These are phyloP conservation scores for Platyscapa corneri DNA, from an alignment of 1,140 invertebrate species.

Conservation along the genomic window DNA sequence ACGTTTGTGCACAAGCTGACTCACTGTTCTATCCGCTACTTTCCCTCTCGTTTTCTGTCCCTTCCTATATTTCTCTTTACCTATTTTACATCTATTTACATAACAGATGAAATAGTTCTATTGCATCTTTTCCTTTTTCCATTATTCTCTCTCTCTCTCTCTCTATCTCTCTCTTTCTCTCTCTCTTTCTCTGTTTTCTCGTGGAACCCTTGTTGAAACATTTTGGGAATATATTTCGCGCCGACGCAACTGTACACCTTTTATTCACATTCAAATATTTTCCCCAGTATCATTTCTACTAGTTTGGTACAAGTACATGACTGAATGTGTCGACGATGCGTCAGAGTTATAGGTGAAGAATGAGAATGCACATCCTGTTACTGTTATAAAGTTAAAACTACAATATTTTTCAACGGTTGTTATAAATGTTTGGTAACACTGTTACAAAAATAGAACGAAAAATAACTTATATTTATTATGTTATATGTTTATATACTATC, in stretches of 20 bases:
- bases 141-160: background rate
- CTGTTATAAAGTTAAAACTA: no score
- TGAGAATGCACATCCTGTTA: no score
- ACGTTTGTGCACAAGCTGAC: background rate
- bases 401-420: no score
- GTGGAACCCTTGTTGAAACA: slow-evolving; percentile 66
- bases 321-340: background rate
- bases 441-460: no score
- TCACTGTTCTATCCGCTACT: slow-evolving; percentile 23
- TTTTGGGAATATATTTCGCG: slow-evolving; percentile 67
- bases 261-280: slow-evolving; percentile 73
- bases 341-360: no score
- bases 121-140: slow-evolving; percentile 31
- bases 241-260: slow-evolving; percentile 14
- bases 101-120: slow-evolving; percentile 69
- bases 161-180: slow-evolving; percentile 6
- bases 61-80: slow-evolving; percentile 1
- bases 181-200: slow-evolving; percentile 3
- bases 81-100: slow-evolving; percentile 74
- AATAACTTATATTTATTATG: no score
- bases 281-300: slow-evolving; percentile 60
- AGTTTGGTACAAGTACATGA: background rate
- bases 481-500: no score
- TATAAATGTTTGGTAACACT: no score
- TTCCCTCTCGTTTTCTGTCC: background rate